Evolutionary conservation across 2,797 vertebrate species (phyloP).

Genomic region (Siniperca obscura): DNA sequence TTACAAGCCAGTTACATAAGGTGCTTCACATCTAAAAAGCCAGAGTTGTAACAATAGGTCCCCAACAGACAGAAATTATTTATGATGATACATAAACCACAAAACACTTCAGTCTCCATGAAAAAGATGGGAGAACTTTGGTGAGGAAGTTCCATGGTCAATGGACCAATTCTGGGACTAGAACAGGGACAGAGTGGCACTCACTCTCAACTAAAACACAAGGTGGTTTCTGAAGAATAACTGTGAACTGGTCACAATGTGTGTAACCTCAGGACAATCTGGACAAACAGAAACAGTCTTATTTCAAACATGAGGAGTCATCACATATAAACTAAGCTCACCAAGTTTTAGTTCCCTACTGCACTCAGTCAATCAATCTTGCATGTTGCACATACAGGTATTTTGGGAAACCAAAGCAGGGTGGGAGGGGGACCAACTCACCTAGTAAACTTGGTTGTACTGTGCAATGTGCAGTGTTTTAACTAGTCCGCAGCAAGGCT

Average conservation of each 20-base stretch:
- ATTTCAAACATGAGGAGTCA: not conserved
- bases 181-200: slow-evolving; percentile 2
- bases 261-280: slow-evolving; percentile 9
- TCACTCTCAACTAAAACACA: slow-evolving; percentile 8
- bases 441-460: not conserved
- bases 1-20: slow-evolving; percentile 42
- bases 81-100: slow-evolving; percentile 42
- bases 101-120: slow-evolving; percentile 38
- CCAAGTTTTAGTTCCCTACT: not conserved
- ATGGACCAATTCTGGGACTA: slow-evolving; percentile 13
- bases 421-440: not conserved
- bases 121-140: slow-evolving; percentile 26
- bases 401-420: slow-evolving; percentile 14
- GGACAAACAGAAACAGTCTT: not conserved
- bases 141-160: slow-evolving; percentile 3
- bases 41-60: slow-evolving; percentile 27
- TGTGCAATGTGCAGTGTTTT: not conserved
- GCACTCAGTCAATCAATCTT: not conserved
- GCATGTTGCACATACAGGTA: not conserved
- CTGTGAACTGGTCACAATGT: not conserved
- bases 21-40: slow-evolving; percentile 41
- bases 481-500: not conserved
- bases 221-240: slow-evolving; percentile 9
- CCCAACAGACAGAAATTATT: slow-evolving; percentile 46
- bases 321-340: slow-evolving; percentile 2